Evolutionary conservation across 2,797 vertebrate species (phyloP), one percentile per base, ranked within the genome.

Genomic region (Poecilia gillii): DNA sequence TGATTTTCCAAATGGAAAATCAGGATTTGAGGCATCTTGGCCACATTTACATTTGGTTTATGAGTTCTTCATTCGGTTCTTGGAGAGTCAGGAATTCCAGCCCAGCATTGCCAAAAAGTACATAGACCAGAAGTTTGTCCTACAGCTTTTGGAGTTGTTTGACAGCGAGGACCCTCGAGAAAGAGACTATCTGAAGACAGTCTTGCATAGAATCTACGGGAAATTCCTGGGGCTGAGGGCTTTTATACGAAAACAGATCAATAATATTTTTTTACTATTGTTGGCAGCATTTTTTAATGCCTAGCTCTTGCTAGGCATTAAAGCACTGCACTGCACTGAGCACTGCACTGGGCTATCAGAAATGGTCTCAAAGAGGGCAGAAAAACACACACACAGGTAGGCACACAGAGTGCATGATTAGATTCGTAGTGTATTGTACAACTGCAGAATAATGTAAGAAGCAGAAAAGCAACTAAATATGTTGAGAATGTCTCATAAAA

Each of bases 181-280:
- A 96, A 96, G 98, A 92, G 98, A 99, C 96, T 99, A 99, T 95
- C 96, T 99, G 95, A 99, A 99, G 96, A 99, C 98, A 94, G 98
- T 99, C 95, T 96, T 99, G 94, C 98, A 99, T 97, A 98, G 98
- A 99, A 99, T 99, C 96, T 99, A 99, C 83, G 98, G 98, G 93
- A 99, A 99, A 97, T 99, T 99, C 96, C 97, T 99, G 94, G 98
- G 98, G 94, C 97, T 99, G 97, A 98, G 98, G 97, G 98, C 98
- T 97, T 99, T 99, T 99, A 99, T 99, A 97, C 97, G 98, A 97
- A 99, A 99, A 99, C 98, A 99, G 97, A 99, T 99, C 93, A 99
- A 99, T 97, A 99, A 99, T 99, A 99, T 99, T 99, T 99, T 99
- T 99, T 97, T 99, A 99, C 97, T n/a, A n/a, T n/a, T n/a, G n/a